Evolutionary conservation across 1,140 invertebrate species (phyloP).

Genomic region (Listronotus bonariensis): DNA sequence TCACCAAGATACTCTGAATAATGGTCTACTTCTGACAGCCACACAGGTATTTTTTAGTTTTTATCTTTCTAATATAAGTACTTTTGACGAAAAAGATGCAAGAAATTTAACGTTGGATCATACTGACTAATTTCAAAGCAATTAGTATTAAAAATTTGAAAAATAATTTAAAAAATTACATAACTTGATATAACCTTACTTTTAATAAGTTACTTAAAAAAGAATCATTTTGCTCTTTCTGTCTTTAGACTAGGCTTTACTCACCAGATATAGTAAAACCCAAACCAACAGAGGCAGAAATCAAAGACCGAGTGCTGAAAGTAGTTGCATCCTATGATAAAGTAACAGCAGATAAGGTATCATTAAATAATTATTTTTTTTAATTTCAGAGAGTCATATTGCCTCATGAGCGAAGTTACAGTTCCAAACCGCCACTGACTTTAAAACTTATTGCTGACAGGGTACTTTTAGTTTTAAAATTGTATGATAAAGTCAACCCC

Average conservation of each 20-base stretch:
- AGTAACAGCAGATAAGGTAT: conserved; percentile 77
- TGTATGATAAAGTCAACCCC: conserved; percentile 95
- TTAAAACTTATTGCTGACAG: conserved; percentile 83
- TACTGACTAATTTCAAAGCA: not conserved
- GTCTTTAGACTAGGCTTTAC: conserved; percentile 46
- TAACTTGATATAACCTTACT: conserved; percentile 48
- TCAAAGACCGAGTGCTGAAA: conserved; percentile 76
- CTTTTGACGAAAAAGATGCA: not conserved
- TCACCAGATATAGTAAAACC: conserved; percentile 48
- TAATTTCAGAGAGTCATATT: conserved; percentile 67
- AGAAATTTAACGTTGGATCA: not conserved
- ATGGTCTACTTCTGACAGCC: conserved; percentile 13
- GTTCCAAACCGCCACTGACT: conserved; percentile 72
- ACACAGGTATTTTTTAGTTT: conserved; percentile 24
- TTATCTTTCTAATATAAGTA: not conserved
- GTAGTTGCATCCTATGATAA: conserved; percentile 80
- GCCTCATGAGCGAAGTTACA: conserved; percentile 70
- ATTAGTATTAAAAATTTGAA: no score
- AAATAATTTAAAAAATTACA: conserved; percentile 38
- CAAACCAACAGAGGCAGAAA: conserved; percentile 61
- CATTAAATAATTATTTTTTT: conserved; percentile 55
- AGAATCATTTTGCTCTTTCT: conserved; percentile 11
- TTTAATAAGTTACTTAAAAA: conserved; percentile 2
- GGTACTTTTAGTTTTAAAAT: conserved; percentile 89
- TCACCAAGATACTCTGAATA: conserved; percentile 3